Evolutionary conservation across 2,888 invertebrate species (phyloP), one percentile per base, ranked within the genome.

Genomic region (Hyalella azteca): DNA sequence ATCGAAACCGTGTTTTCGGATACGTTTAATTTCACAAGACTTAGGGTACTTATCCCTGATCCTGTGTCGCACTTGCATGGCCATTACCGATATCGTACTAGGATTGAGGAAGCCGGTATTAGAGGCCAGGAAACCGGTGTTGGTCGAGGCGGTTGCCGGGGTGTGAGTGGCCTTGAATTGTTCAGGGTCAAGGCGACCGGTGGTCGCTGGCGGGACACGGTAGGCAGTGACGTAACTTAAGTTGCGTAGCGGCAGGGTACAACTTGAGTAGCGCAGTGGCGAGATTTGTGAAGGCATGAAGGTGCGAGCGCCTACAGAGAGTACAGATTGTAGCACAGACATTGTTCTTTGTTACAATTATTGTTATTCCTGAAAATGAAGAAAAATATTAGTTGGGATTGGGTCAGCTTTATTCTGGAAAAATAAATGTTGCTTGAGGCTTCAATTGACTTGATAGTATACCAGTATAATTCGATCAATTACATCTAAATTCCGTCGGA

Each of bases 1-100:
- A 66, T 66, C 66, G 66, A 66, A 66, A 19, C 66, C 66, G 29
- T 29, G 36, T 13, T 2, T 66, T 11, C 66, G 66, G 66, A 66
- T 32, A 32, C 66, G 32, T 36, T 29, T 66, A 3, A 36, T 11
- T 19, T 66, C 66, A 19, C 19, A 2, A 4, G 7, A 19, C 36
- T 36, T 32, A 9, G 66, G 66, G 13, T 2, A 4, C 1, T 36
- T 3, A 36, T 66, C 66, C 2, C 66, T 32, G 3, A 29, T 22
- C 29, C 19, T 66, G 26, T 36, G 36, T 5, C 66, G 32, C 39
- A 66, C 66, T 66, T 66, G 66, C 3, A 36, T 66, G 3, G 39
- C 66, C 39, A 29, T 29, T 29, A 66, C 66, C 13, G 66, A 5
- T 7, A n/a, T 36, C 32, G 19, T 4, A 15, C 15, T 36, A 19